Evolutionary conservation across 2,888 invertebrate genomes (phyloP), one percentile per base, ranked within the genome.

Genomic region (Hypena proboscidalis): DNA sequence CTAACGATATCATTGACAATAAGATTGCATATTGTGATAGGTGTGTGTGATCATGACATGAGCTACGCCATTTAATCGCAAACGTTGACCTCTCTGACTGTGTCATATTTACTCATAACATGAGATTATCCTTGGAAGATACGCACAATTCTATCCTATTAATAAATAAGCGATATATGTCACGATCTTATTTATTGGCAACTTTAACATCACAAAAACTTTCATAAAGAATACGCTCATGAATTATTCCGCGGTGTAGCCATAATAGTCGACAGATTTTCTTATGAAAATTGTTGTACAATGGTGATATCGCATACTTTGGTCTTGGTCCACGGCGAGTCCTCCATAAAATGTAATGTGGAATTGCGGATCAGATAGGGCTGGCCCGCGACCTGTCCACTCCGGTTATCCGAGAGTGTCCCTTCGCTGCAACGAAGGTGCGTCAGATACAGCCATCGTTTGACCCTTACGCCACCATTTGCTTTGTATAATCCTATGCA

Each of bases 291-390:
- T 20, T 20, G 13, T 14, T n/a, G 14, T 30, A 22, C 19, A 43
- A 35, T 40, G 22, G 10, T 33, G 31, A 22, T 33, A 29, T 38
- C 21, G 29, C 52, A 60, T 57, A 59, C 60, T 58, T 58, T 51
- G 45, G 17, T 44, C 39, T 41, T 30, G 32, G 19, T 33, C 41
- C 45, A 42, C 35, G 43, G 52, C 45, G 48, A 59, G 55, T 60
- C 67, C 68, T 65, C 55, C 48, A 76, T 81, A 73, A 78, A 80
- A 79, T 79, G 69, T 74, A 77, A 78, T 63, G 21, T 30, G 54
- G 58, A 57, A 56, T 56, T 69, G 61, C 32, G 56, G 68, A 73
- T 77, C 73, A 68, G 74, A 75, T 71, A 77, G 51, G 66, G 58
- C 55, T 59, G 52, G 69, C 53, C 58, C 57, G 58, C 61, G 60